These are phyloP conservation scores for Felis chaus DNA, from an alignment of 2,113 vertebrate species.

Conservation along the genomic window DNA sequence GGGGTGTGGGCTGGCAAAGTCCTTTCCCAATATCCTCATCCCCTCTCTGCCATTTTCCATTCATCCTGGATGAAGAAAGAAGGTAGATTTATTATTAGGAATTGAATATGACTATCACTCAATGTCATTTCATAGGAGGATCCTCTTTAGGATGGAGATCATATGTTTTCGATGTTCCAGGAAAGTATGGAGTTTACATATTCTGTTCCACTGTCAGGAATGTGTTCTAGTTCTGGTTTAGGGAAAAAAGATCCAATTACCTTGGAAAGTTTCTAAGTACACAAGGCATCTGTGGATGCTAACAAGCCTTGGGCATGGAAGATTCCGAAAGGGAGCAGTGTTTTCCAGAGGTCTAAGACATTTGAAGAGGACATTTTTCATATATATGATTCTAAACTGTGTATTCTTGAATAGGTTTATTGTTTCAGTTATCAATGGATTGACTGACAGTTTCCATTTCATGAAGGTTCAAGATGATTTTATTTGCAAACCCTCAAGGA, in stretches of 20 bases:
- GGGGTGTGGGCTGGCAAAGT: background rate
- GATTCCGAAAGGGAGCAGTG: background rate
- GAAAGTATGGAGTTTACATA: background rate
- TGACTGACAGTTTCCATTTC: background rate
- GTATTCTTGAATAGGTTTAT: background rate
- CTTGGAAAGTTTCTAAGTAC: background rate
- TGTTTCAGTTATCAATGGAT: background rate
- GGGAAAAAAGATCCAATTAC: background rate
- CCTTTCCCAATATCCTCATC: background rate
- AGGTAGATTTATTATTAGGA: background rate
- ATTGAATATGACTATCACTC: background rate
- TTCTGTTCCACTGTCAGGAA: background rate
- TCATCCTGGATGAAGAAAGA: background rate
- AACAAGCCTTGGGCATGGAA: background rate
- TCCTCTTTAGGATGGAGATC: background rate
- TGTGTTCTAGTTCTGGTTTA: background rate
- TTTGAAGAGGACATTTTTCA: constrained; percentile 36
- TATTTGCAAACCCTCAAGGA: constrained; percentile 1
- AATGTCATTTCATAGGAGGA: background rate
- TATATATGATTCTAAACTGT: background rate
- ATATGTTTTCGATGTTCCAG: background rate
- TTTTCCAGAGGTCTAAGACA: background rate
- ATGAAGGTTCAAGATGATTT: background rate
- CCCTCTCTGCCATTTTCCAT: background rate
- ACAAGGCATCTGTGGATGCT: background rate